Conservation (phyloP, 1,140 invertebrate genomes). For the Drosophila ananassae region DNA sequence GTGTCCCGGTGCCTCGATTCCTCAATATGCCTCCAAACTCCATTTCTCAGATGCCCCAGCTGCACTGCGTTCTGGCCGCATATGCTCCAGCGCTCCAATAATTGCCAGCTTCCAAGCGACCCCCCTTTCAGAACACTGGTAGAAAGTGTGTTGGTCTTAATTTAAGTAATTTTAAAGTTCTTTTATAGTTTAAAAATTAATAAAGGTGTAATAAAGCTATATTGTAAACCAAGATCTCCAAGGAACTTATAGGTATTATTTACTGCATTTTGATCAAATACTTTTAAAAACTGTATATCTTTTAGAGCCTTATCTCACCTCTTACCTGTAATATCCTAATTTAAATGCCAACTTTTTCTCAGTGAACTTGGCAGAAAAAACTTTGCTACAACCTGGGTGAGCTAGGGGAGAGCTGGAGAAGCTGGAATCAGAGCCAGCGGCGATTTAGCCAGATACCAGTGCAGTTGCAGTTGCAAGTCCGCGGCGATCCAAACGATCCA, state of each 20-base stretch:
- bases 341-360: neutral
- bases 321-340: too few species aligned
- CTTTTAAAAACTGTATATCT: too few species aligned
- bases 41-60: conserved; percentile 48
- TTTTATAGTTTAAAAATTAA: too few species aligned
- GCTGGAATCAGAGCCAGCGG: conserved; percentile 61
- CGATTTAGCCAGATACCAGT: conserved; percentile 61
- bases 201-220: too few species aligned
- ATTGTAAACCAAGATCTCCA: too few species aligned
- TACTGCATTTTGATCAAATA: too few species aligned
- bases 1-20: conserved; percentile 8
- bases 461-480: conserved; percentile 49
- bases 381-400: neutral
- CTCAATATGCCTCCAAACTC: conserved; percentile 43
- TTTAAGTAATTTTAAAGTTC: neutral
- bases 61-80: conserved; percentile 60
- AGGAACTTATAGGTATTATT: too few species aligned
- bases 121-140: conserved; percentile 1
- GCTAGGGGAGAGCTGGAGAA: conserved; percentile 16
- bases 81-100: conserved; percentile 64
- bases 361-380: neutral
- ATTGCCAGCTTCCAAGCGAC: conserved; percentile 35
- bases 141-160: neutral
- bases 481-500: conserved; percentile 23
- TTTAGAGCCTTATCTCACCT: too few species aligned